phyloP scores from a whole-genome alignment of 2,113 vertebrate species.

The Tretioscincus oriximinensis region DNA sequence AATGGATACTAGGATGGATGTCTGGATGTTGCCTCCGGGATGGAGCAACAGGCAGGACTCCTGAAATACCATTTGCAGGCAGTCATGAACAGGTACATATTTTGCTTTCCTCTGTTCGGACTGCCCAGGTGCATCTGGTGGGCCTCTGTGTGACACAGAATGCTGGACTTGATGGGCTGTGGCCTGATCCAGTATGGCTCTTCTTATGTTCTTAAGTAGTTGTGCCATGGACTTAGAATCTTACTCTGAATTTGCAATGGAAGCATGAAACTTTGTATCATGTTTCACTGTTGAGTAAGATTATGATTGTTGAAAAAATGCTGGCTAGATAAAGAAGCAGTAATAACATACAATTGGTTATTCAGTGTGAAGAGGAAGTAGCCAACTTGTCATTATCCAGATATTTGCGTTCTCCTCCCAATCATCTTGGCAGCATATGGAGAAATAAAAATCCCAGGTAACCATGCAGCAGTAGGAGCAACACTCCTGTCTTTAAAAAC shows the following conservation, averaged over 20 bases:
- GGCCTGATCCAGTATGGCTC: too few relatives aligned
- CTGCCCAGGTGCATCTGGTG: too few relatives aligned
- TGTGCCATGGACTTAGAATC: not conserved
- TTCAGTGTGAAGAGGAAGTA: not conserved
- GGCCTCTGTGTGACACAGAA: too few relatives aligned
- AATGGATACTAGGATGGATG: too few relatives aligned
- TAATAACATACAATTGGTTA: not conserved
- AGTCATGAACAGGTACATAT: too few relatives aligned
- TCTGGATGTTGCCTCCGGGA: too few relatives aligned
- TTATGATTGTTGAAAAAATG: not conserved
- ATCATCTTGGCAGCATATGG: not conserved
- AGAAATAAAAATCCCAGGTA: conserved; percentile 3
- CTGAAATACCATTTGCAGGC: too few relatives aligned
- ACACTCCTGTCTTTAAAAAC: conserved; percentile 26
- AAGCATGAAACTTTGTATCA: not conserved
- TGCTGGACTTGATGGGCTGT: too few relatives aligned
- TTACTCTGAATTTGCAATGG: not conserved
- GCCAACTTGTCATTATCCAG: not conserved
- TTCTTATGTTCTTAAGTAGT: not conserved
- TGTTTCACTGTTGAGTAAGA: not conserved
- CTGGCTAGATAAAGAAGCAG: not conserved
- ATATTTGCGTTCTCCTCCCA: not conserved
- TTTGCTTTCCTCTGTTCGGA: too few relatives aligned
- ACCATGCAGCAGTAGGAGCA: not conserved
- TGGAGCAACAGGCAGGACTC: too few relatives aligned